A percentile compares a stretch with the other conserved stretches of the same genome.
phyloP scores from a whole-genome alignment of 1,140 invertebrate genomes.

The Drosophila insularis region DNA sequence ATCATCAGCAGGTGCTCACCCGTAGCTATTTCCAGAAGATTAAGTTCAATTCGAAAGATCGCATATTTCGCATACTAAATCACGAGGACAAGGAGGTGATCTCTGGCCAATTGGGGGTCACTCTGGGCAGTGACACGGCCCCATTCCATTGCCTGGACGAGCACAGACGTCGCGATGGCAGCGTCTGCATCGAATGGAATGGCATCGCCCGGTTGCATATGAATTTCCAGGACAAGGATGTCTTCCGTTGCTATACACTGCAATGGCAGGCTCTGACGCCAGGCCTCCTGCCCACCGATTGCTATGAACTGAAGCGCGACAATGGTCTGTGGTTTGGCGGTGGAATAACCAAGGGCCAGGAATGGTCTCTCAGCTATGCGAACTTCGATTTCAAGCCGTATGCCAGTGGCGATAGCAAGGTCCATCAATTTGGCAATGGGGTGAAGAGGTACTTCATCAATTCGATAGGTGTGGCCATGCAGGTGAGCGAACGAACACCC shows the following conservation, averaged over 20 bases:
- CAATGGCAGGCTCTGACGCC: slow-evolving; percentile 90
- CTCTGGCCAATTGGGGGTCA: slow-evolving; percentile 87
- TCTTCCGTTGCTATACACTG: slow-evolving; percentile 90
- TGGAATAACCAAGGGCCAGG: slow-evolving; percentile 89
- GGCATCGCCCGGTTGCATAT: slow-evolving; percentile 89
- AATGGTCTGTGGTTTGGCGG: slow-evolving; percentile 91
- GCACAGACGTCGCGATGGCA: slow-evolving; percentile 84
- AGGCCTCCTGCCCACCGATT: slow-evolving; percentile 89
- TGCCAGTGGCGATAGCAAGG: slow-evolving; percentile 90
- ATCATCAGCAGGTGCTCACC: slow-evolving; percentile 91
- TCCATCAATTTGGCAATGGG: slow-evolving; percentile 91
- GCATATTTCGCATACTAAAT: slow-evolving; percentile 89
- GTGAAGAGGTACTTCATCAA: slow-evolving; percentile 92
- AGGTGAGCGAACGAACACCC: slow-evolving; percentile 89
- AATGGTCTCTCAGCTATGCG: slow-evolving; percentile 90
- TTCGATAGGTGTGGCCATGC: slow-evolving; percentile 91
- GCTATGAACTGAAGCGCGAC: slow-evolving; percentile 89
- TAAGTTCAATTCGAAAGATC: slow-evolving; percentile 91
- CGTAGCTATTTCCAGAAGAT: slow-evolving; percentile 92
- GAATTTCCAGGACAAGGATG: slow-evolving; percentile 84
- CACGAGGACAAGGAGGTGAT: slow-evolving; percentile 88
- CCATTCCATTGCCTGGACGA: slow-evolving; percentile 88
- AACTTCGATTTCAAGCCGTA: slow-evolving; percentile 89
- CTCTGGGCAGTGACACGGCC: slow-evolving; percentile 83
- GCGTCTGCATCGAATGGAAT: slow-evolving; percentile 92